Evolutionary conservation across 2,888 invertebrate species (phyloP), one percentile per base, ranked within the genome.

Genomic region (Yponomeuta malinellus): DNA sequence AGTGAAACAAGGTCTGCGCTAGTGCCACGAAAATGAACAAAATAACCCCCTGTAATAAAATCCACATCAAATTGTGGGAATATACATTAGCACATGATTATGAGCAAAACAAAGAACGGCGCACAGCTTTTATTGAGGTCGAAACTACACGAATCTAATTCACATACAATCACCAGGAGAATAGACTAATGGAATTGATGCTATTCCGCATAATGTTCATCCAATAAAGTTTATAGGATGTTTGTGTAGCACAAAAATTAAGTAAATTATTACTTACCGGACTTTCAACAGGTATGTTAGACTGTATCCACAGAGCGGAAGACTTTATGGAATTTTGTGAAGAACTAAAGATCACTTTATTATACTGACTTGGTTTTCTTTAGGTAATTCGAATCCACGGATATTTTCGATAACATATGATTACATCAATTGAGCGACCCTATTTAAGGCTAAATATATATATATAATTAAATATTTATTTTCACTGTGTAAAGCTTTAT

Each of bases 171-270:
- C n/a, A 43, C 37, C 43, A 48, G 23, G 68, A 48, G 48, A 65
- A 65, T 65, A 31, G 31, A 15, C 65, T 65, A 65, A 65, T 65
- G 65, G 68, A 68, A 68, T 48, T 15, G 23, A 68, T 68, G 68
- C 68, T 23, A 43, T 43, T 68, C 37, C 12, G 65, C 68, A 68
- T 68, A 68, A 68, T 68, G 68, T 68, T 23, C 52, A 59, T 43
- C 52, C 15, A 59, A 37, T 70, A 63, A 31, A 70, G n/a, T 9
- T 43, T 15, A 69, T 48, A 64, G 64, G 12, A 0, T 59, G 52
- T 59, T 59, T 59, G 43, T 6, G 8, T 43, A 8, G 43, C 9
- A 43, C 5, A 8, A 6, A 43, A 43, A 43, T 43, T 8, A 43
- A 43, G 43, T 43, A 43, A 43, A 43, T 8, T 8, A 1, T 43